Conservation (phyloP, 2,113 vertebrate genomes). For the Balaeniceps rex region DNA sequence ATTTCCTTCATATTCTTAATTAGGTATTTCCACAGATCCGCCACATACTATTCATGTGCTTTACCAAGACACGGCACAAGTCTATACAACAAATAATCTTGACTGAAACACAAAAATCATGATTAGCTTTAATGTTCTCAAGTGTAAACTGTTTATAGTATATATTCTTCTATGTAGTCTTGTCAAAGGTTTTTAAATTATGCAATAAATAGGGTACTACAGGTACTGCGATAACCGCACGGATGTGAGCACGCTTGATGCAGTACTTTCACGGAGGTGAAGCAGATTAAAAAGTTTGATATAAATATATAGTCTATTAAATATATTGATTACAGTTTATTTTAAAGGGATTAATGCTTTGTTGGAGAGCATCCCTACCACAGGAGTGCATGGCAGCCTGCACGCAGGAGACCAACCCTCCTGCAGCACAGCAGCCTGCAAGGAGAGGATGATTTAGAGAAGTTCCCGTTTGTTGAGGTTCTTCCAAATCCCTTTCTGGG, state of each 20-base stretch:
- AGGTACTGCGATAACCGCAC: rapidly evolving
- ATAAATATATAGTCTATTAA: not conserved
- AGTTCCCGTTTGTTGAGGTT: not conserved
- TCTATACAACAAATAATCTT: not conserved
- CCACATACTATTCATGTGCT: not conserved
- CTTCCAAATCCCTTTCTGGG: not conserved
- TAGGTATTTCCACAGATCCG: not conserved
- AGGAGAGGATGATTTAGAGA: not conserved
- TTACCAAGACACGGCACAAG: not conserved
- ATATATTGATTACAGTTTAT: not conserved
- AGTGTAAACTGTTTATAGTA: not conserved
- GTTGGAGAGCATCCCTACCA: not conserved
- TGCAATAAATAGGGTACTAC: not conserved
- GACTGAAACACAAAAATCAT: not conserved
- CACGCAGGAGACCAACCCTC: not conserved
- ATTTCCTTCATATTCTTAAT: not conserved
- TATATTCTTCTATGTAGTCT: not conserved
- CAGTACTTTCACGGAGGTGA: not conserved
- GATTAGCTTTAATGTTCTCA: not conserved
- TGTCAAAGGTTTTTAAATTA: not conserved
- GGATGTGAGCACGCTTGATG: not conserved
- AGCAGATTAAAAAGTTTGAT: not conserved
- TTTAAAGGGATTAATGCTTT: not conserved
- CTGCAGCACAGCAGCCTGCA: not conserved
- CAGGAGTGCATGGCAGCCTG: not conserved